Evolutionary conservation across 2,888 invertebrate genomes (phyloP).

Genomic region (Cataglyphis cursor): DNA sequence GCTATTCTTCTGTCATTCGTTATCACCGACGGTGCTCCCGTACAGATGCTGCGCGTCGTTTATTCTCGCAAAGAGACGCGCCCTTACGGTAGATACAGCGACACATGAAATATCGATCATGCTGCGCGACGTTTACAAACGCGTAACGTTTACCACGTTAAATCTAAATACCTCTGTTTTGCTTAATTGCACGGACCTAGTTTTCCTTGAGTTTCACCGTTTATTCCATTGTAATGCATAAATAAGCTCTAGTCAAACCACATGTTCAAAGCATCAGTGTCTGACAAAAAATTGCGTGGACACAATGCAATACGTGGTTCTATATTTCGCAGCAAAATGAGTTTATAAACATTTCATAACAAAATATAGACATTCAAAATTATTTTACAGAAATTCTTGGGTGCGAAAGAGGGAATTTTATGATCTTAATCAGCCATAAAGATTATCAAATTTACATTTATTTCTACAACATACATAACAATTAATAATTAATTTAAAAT

Average conservation of each 20-base stretch:
- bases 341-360: background rate
- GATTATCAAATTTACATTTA: background rate
- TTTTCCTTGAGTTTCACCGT: conserved; percentile 57
- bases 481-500: background rate
- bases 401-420: background rate
- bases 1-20: conserved; percentile 29
- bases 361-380: background rate
- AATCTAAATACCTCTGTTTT: conserved; percentile 77
- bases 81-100: conserved; percentile 60
- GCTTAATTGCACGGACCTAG: conserved; percentile 75
- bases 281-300: conserved; percentile 7
- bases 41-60: conserved; percentile 45
- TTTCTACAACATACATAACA: background rate
- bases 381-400: background rate
- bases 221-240: conserved; percentile 69
- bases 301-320: conserved; percentile 2
- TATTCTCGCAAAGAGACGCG: conserved; percentile 43
- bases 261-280: background rate
- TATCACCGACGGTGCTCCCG: conserved; percentile 20
- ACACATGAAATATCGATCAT: conserved; percentile 71
- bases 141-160: conserved; percentile 58
- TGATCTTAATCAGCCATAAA: background rate
- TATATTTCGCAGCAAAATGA: background rate
- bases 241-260: conserved; percentile 48
- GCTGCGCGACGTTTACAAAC: conserved; percentile 53